Conservation (phyloP, 2,888 invertebrate genomes). For the Smittia aterrima region DNA sequence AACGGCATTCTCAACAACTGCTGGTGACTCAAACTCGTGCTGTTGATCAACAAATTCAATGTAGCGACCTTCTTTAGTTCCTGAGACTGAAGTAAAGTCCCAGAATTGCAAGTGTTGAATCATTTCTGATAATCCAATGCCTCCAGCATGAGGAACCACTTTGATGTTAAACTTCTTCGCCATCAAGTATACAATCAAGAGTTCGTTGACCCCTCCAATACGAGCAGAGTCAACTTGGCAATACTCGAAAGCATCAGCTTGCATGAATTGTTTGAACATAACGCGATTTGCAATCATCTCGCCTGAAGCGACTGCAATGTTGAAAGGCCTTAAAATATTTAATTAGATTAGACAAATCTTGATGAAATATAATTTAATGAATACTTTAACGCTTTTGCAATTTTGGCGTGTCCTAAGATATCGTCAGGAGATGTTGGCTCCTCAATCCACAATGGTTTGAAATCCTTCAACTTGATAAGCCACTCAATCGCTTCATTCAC, state of each 20-base stretch:
- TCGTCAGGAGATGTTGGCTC: conserved; percentile 93
- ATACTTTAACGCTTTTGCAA: conserved; percentile 65
- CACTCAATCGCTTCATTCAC: conserved; percentile 80
- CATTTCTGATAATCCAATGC: conserved; percentile 90
- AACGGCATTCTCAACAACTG: conserved; percentile 64
- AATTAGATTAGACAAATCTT: conserved; percentile 9
- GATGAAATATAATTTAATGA: background rate
- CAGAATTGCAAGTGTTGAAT: conserved; percentile 89
- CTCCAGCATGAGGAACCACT: conserved; percentile 87
- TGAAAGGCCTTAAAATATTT: conserved; percentile 58
- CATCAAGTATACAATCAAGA: conserved; percentile 83
- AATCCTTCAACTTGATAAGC: conserved; percentile 73
- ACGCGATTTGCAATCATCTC: conserved; percentile 91
- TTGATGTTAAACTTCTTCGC: conserved; percentile 82
- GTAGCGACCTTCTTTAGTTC: conserved; percentile 67
- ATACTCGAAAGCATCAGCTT: conserved; percentile 75
- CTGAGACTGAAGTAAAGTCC: conserved; percentile 76
- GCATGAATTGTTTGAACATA: conserved; percentile 87
- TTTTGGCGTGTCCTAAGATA: conserved; percentile 77
- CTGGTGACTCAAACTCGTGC: conserved; percentile 79
- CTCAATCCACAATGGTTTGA: conserved; percentile 84
- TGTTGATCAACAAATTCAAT: conserved; percentile 89
- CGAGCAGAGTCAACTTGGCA: conserved; percentile 90
- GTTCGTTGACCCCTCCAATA: conserved; percentile 85
- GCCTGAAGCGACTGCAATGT: conserved; percentile 85